These are phyloP conservation scores for Torymus texanus DNA, from an alignment of 2,888 invertebrate genomes.

Conservation along the genomic window DNA sequence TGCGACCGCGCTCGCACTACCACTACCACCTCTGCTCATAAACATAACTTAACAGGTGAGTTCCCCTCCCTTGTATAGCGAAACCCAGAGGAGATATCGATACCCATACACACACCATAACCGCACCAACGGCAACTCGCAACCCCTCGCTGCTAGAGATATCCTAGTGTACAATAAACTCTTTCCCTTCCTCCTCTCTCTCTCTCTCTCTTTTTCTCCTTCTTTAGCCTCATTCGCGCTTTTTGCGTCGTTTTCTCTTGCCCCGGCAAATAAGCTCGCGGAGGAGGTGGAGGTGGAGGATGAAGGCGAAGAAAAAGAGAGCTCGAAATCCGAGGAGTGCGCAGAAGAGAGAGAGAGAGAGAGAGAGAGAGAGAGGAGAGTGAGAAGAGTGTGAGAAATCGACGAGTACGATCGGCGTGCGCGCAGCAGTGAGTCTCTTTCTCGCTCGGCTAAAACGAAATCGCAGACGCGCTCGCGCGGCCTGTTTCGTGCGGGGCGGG, in stretches of 20 bases:
- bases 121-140: neutral
- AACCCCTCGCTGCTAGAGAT: neutral
- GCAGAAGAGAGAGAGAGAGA: too few relatives aligned
- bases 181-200: neutral
- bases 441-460: slow-evolving; percentile 23
- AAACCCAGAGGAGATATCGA: slow-evolving; percentile 23
- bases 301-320: slow-evolving; percentile 53
- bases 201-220: neutral
- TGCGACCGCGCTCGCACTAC: neutral
- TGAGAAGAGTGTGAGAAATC: slow-evolving; percentile 70
- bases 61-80: neutral
- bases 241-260: slow-evolving; percentile 41
- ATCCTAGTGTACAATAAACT: slow-evolving; percentile 40
- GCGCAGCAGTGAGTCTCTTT: slow-evolving; percentile 63
- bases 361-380: slow-evolving; percentile 35
- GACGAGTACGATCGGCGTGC: slow-evolving; percentile 72
- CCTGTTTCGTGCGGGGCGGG: slow-evolving; percentile 61
- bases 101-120: slow-evolving; percentile 16
- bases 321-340: slow-evolving; percentile 56
- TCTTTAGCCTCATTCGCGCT: slow-evolving; percentile 28
- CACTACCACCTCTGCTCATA: neutral
- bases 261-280: slow-evolving; percentile 35
- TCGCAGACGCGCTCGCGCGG: slow-evolving; percentile 48
- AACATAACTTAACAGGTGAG: slow-evolving; percentile 46
- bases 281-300: slow-evolving; percentile 52